Base-by-base conservation (phyloP, 2,888 invertebrate species). In the Eupithecia exiguata region DNA sequence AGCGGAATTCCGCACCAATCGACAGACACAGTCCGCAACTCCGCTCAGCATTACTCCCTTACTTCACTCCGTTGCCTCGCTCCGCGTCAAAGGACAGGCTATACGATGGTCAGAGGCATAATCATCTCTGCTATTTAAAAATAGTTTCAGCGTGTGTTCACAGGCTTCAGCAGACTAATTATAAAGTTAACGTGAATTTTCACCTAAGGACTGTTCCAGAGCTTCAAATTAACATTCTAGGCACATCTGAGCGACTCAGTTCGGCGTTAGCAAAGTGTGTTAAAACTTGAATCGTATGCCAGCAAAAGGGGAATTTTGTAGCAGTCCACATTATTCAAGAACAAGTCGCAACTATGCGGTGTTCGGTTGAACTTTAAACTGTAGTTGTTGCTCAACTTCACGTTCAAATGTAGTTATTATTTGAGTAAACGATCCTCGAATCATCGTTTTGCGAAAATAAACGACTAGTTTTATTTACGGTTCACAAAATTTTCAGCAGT, bases 291-390 rank as follows among this genome's bases (percentile, higher is more conserved):
- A 70, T 66, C 65, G 74, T 72, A 43, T 70, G 75, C 70, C 36
- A 68, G 30, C 67, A 67, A 69, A 72, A 70, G 67, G 62, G 10
- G 70, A 74, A 73, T 73, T 73, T 73, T 71, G 73, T 76, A 66
- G 68, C 73, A 70, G 66, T 68, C 65, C 58, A 70, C 73, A 73
- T 72, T 70, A 75, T 76, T 73, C 66, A 73, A 71, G 75, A 73
- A 72, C 70, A 63, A 69, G 66, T 62, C 61, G 40, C 65, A 66
- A 72, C 70, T 66, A 72, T 61, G 70, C 38, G 71, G 75, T 68
- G 40, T 66, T 67, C 68, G 65, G 71, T 69, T 71, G 46, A 75
- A 75, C 72, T 75, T 71, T 73, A 71, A 75, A 73, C 69, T 71
- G 68, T 58, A 72, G 69, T 68, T 71, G 75, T 63, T 73, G 25